Evolutionary conservation across 2,113 vertebrate genomes (phyloP).

Genomic region (Choloepus hoffmanni): DNA sequence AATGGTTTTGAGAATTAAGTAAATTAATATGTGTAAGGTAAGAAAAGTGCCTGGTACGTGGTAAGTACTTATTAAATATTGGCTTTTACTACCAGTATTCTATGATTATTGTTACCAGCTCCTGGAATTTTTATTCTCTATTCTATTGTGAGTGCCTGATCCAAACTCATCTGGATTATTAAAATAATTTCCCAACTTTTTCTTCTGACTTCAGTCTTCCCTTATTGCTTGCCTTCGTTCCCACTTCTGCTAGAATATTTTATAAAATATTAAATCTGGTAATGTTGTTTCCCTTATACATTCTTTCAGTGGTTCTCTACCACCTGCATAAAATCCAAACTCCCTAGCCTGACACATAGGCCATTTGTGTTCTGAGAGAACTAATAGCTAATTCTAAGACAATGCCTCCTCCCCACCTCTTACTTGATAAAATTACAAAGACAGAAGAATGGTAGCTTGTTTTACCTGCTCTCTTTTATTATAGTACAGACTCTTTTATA

Average conservation of each 20-base stretch:
- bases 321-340: not conserved
- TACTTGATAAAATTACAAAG: not conserved
- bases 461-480: not conserved
- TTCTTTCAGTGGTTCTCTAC: not conserved
- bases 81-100: not conserved
- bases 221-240: not conserved
- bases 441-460: not conserved
- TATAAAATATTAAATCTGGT: not conserved
- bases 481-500: not conserved
- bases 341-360: not conserved
- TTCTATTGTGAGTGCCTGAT: not conserved
- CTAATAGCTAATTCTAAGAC: not conserved
- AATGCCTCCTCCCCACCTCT: not conserved
- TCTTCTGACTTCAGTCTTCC: not conserved
- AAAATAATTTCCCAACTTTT: not conserved
- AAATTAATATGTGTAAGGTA: not conserved
- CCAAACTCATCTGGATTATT: not conserved
- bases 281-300: not conserved
- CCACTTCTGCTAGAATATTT: not conserved
- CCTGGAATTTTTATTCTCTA: not conserved
- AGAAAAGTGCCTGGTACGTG: not conserved
- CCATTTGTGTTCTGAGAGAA: not conserved
- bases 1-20: not conserved
- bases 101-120: not conserved
- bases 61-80: not conserved